Conservation (phyloP, 2,888 invertebrate species). For the Himalopsyche anomala region DNA sequence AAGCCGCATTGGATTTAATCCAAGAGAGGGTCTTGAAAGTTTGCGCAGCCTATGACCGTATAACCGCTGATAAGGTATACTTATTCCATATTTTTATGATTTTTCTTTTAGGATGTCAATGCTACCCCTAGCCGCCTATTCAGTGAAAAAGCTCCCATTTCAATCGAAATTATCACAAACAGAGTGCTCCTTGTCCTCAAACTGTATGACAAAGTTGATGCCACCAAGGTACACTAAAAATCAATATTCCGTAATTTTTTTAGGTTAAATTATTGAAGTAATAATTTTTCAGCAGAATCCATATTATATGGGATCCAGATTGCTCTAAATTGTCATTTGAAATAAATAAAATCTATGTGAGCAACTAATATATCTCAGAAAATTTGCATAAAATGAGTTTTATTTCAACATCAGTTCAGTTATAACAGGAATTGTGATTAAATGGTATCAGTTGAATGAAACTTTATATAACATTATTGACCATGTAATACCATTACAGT, state of each 20-base stretch:
- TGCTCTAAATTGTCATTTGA: no score
- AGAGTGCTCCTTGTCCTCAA: slow-evolving; percentile 96
- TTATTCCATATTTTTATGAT: slow-evolving; percentile 51
- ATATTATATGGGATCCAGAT: no score
- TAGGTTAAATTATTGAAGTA: background rate
- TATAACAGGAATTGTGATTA: no score
- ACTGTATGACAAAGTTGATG: slow-evolving; percentile 97
- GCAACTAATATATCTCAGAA: no score
- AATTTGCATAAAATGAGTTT: no score
- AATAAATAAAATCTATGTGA: no score
- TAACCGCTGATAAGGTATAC: slow-evolving; percentile 89
- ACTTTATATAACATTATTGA: no score
- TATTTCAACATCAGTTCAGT: no score
- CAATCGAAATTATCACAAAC: slow-evolving; percentile 89
- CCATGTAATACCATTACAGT: no score
- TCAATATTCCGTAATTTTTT: slow-evolving; percentile 54
- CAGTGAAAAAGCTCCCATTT: slow-evolving; percentile 86
- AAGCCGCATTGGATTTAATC: slow-evolving; percentile 80
- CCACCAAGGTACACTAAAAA: slow-evolving; percentile 86
- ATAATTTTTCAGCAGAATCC: background rate
- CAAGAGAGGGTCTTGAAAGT: slow-evolving; percentile 91
- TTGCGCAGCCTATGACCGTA: slow-evolving; percentile 92
- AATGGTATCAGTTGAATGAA: no score
- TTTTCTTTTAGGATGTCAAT: slow-evolving; percentile 64
- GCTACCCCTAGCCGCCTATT: slow-evolving; percentile 83